phyloP scores from a whole-genome alignment of 2,888 invertebrate species.

The Escarpia spicata region DNA sequence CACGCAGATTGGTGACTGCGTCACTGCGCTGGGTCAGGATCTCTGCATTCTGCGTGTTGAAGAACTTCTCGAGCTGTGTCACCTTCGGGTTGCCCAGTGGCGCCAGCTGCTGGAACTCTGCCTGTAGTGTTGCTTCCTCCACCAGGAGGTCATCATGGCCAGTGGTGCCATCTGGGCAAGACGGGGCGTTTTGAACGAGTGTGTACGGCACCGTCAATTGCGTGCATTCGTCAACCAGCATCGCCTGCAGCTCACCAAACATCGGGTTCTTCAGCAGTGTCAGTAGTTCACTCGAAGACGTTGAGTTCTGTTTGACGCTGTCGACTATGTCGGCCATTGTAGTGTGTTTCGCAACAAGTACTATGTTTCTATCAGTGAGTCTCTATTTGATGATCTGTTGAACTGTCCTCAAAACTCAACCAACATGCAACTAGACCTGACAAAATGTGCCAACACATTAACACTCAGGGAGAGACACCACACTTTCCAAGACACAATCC shows the following conservation, averaged over 20 bases:
- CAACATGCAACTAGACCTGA: background rate
- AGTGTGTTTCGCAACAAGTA: background rate
- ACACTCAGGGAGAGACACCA: background rate
- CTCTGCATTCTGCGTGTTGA: slow-evolving; percentile 49
- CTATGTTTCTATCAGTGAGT: background rate
- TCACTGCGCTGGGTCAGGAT: slow-evolving; percentile 52
- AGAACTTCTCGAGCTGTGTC: slow-evolving; percentile 52
- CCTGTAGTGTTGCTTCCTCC: slow-evolving; percentile 55
- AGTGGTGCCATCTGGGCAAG: background rate
- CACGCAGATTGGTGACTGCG: slow-evolving; percentile 39
- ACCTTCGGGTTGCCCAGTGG: slow-evolving; percentile 48
- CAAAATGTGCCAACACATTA: background rate
- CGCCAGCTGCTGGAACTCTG: slow-evolving; percentile 53
- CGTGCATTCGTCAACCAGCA: slow-evolving; percentile 46
- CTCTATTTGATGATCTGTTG: background rate
- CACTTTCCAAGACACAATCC: background rate
- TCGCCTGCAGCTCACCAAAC: slow-evolving; percentile 53
- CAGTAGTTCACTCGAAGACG: slow-evolving; percentile 33
- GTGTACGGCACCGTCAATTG: slow-evolving; percentile 41
- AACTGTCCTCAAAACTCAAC: background rate
- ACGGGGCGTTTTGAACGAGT: slow-evolving; percentile 22
- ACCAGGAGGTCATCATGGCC: slow-evolving; percentile 43
- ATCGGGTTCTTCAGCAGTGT: slow-evolving; percentile 52
- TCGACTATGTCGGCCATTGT: slow-evolving; percentile 22
- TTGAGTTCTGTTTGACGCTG: background rate